Conservation (phyloP, 2,113 vertebrate species). For the Illadopsis cleaveri region DNA sequence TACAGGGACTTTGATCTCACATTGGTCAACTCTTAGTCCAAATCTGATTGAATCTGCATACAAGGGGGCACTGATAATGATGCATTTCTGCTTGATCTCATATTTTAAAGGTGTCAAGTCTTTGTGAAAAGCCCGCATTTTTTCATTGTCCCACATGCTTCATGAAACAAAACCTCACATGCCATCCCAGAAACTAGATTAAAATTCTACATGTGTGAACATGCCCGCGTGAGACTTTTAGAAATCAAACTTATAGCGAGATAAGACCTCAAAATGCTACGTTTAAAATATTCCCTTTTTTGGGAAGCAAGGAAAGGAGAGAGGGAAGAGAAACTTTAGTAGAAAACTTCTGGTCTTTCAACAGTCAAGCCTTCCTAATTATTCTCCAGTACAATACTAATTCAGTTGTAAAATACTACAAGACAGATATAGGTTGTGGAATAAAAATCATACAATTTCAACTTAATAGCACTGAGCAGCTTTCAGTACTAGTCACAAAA, state of each 20-base stretch:
- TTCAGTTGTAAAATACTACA: not conserved
- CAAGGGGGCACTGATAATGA: not conserved
- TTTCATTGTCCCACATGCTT: not conserved
- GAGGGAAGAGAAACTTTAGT: not conserved
- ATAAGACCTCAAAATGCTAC: not conserved
- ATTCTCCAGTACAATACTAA: not conserved
- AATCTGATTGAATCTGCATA: not conserved
- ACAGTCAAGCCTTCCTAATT: not conserved
- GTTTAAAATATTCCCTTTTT: not conserved
- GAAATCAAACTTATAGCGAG: not conserved
- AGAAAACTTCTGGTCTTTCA: not conserved
- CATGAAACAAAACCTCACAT: not conserved
- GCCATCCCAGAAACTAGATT: not conserved
- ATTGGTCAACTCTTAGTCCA: not conserved
- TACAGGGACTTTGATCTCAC: accelerated
- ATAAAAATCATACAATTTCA: not conserved
- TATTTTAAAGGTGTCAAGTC: not conserved
- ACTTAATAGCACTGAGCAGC: not conserved
- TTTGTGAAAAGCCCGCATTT: not conserved
- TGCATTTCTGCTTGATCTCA: not conserved
- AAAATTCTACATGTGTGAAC: not conserved
- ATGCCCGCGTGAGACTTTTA: not conserved
- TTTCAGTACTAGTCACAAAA: not conserved
- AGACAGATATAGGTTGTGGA: not conserved
- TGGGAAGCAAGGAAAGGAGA: not conserved